phyloP scores from a whole-genome alignment of 2,888 invertebrate species.

The Neoaliturus tenellus region DNA sequence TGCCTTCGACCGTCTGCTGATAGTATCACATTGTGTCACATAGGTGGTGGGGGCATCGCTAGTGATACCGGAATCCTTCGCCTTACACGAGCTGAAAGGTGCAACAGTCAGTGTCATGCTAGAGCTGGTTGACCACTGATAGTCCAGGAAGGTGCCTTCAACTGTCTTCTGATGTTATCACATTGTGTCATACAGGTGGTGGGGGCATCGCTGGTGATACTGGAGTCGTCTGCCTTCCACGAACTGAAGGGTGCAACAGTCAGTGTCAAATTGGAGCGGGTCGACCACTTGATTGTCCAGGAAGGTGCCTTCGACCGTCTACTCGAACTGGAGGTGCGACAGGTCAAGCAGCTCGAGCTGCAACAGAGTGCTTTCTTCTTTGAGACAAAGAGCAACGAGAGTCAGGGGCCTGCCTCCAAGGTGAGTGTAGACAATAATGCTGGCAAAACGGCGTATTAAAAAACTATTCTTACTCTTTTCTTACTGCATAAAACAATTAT shows the following conservation, averaged over 20 bases:
- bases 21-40: too few species aligned
- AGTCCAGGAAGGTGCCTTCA: conserved; percentile 80
- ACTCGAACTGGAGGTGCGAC: conserved; percentile 76
- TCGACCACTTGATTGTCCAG: conserved; percentile 77
- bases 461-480: too few species aligned
- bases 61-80: conserved; percentile 2
- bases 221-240: conserved; percentile 38
- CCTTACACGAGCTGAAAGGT: conserved; percentile 69
- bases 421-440: too few species aligned
- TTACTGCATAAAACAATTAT: too few species aligned
- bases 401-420: conserved; percentile 69
- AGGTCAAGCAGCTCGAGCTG: conserved; percentile 77
- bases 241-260: conserved; percentile 74
- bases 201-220: conserved; percentile 9
- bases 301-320: conserved; percentile 81
- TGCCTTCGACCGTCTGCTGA: conserved; percentile 82
- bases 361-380: conserved; percentile 78
- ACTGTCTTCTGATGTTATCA: conserved; percentile 80
- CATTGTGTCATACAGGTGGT: too few species aligned
- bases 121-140: conserved; percentile 76
- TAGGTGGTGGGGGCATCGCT: conserved; percentile 15
- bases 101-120: conserved; percentile 78
- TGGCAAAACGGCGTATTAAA: too few species aligned
- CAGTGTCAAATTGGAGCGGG: conserved; percentile 77
- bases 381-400: conserved; percentile 71